Evolutionary conservation across 1,140 invertebrate genomes (phyloP).

Genomic region (Drosophila asahinai): DNA sequence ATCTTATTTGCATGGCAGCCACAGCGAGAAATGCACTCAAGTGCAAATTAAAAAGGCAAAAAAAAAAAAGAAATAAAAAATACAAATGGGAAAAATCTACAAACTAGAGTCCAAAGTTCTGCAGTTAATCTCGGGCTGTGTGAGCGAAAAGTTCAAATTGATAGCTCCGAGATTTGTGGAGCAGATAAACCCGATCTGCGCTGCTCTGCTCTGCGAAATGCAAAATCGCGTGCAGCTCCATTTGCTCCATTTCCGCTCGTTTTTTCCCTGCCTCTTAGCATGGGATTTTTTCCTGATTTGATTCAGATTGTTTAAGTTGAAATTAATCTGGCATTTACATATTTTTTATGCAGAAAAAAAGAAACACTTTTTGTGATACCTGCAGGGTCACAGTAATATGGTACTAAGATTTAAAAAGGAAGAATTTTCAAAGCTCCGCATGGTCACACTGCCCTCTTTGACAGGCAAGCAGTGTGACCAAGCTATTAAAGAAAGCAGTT

Average conservation of each 20-base stretch:
- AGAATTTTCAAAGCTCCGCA: not conserved
- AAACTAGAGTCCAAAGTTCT: slow-evolving; percentile 49
- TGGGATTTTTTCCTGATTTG: slow-evolving; percentile 15
- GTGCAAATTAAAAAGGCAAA: slow-evolving; percentile 71
- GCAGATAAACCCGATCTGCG: slow-evolving; percentile 67
- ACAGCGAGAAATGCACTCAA: slow-evolving; percentile 64
- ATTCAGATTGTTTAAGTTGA: slow-evolving; percentile 8
- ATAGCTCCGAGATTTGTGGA: slow-evolving; percentile 73
- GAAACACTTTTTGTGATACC: not conserved
- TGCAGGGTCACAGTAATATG: not conserved
- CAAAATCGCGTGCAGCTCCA: slow-evolving; percentile 72
- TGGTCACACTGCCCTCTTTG: not conserved
- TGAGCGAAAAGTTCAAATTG: slow-evolving; percentile 76
- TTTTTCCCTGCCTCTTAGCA: slow-evolving; percentile 1
- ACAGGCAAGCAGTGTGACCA: not conserved
- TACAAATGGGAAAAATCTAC: slow-evolving; percentile 25
- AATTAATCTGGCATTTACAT: slow-evolving; percentile 8
- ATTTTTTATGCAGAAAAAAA: not conserved
- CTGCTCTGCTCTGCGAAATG: slow-evolving; percentile 62
- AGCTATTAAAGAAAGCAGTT: not conserved
- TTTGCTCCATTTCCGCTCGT: slow-evolving; percentile 56
- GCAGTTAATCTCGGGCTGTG: slow-evolving; percentile 66
- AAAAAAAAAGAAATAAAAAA: slow-evolving; percentile 43
- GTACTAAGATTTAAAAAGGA: no score
- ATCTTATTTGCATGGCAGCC: slow-evolving; percentile 83